phyloP scores from a whole-genome alignment of 2,888 invertebrate genomes.

The Calliopum simillimum region DNA sequence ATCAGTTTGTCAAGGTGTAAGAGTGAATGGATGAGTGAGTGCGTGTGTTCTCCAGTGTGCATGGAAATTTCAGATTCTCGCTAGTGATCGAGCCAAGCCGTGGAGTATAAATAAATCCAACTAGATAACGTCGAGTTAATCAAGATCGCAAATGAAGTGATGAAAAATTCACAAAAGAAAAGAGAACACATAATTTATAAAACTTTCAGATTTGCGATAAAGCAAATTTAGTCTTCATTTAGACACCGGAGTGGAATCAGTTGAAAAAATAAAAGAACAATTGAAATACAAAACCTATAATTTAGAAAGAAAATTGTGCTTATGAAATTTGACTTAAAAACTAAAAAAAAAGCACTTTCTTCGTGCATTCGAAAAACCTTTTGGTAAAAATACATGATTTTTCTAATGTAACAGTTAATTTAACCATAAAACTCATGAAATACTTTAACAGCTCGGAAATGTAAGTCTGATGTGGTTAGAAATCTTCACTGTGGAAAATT shows the following conservation, averaged over 20 bases:
- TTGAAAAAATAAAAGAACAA: not conserved
- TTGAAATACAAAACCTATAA: no score
- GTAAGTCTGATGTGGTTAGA: conserved; percentile 14
- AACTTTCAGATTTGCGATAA: conserved; percentile 61
- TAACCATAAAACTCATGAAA: no score
- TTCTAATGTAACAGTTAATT: no score
- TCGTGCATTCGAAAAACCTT: no score
- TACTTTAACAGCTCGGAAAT: conserved; percentile 3
- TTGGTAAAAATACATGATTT: not conserved
- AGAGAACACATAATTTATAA: conserved; percentile 48
- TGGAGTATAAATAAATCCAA: conserved; percentile 1
- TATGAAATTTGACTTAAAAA: not conserved
- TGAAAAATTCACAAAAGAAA: conserved; percentile 46
- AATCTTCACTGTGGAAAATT: conserved; percentile 1
- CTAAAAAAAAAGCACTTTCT: no score
- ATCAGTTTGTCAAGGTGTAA: not conserved
- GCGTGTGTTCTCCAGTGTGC: not conserved
- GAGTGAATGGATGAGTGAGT: not conserved
- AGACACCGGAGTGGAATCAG: conserved; percentile 55
- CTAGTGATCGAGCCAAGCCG: not conserved
- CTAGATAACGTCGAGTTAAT: conserved; percentile 33
- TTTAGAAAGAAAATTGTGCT: not conserved
- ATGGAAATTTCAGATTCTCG: not conserved
- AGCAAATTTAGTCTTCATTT: conserved; percentile 63
- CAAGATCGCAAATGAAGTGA: conserved; percentile 51